Evolutionary conservation across 1,140 invertebrate species (phyloP).

Genomic region (Euwallacea fornicatus): DNA sequence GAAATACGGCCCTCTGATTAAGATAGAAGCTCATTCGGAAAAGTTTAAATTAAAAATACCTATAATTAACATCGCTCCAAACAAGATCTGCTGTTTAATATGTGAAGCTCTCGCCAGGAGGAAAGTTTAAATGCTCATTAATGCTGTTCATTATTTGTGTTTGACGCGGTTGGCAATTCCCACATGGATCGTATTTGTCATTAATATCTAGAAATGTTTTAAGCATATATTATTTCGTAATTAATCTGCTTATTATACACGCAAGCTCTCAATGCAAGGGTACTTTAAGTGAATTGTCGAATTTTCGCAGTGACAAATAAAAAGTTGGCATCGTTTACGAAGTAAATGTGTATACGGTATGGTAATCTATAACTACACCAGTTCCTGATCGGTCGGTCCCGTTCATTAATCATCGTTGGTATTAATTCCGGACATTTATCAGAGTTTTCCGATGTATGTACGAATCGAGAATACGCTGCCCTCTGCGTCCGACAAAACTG

Average conservation of each 20-base stretch:
- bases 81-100: no score
- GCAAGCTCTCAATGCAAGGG: no score
- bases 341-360: conserved; percentile 37
- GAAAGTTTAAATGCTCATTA: no score
- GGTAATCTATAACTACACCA: conserved; percentile 47
- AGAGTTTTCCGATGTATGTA: conserved; percentile 44
- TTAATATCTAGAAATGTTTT: no score
- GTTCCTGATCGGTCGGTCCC: conserved; percentile 43
- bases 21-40: background rate
- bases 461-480: conserved; percentile 15
- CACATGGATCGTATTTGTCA: no score
- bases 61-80: no score
- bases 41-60: no score
- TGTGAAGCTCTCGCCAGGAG: no score
- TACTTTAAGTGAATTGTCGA: conserved; percentile 8
- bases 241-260: no score
- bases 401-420: conserved; percentile 50
- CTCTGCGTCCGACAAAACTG: conserved; percentile 28
- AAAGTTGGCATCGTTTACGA: conserved; percentile 18
- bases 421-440: conserved; percentile 51
- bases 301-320: conserved; percentile 19
- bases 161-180: no score
- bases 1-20: background rate
- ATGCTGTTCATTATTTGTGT: no score
- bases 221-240: no score